phyloP scores from a whole-genome alignment of 2,797 vertebrate species.

The Sebastes hubbsi region DNA sequence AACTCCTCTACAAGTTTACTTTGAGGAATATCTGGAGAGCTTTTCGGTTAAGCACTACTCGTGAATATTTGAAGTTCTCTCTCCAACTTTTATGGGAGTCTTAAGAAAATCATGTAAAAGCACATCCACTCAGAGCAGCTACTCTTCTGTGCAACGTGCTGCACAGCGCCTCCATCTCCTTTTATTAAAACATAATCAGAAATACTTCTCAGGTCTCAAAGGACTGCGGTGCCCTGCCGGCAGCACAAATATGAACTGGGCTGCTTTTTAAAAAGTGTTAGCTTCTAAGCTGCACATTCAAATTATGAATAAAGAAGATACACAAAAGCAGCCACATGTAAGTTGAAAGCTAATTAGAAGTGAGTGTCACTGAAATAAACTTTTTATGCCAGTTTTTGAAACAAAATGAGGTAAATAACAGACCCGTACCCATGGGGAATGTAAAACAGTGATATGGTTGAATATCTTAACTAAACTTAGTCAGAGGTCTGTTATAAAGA shows the following conservation, averaged over 20 bases:
- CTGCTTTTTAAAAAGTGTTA: slow-evolving; percentile 17
- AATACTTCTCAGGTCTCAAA: slow-evolving; percentile 38
- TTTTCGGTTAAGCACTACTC: slow-evolving; percentile 9
- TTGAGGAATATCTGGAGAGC: slow-evolving; percentile 9
- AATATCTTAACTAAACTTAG: slow-evolving; percentile 20
- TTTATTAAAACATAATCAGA: slow-evolving; percentile 49
- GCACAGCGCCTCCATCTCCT: slow-evolving; percentile 22
- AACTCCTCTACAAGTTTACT: slow-evolving; percentile 15
- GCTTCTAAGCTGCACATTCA: slow-evolving; percentile 25
- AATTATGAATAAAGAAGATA: slow-evolving; percentile 28
- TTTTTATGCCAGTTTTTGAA: slow-evolving; percentile 17
- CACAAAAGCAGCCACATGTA: slow-evolving; percentile 14
- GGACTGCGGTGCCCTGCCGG: slow-evolving; percentile 29
- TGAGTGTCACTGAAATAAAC: slow-evolving; percentile 24
- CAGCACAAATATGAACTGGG: slow-evolving; percentile 32
- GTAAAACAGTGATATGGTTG: neutral
- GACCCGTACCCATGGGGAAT: neutral
- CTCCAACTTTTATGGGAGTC: slow-evolving; percentile 19
- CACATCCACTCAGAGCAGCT: slow-evolving; percentile 20
- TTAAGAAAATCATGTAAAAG: slow-evolving; percentile 47
- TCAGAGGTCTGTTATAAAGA: slow-evolving; percentile 2
- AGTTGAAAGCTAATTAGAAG: slow-evolving; percentile 45
- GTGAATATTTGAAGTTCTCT: slow-evolving; percentile 44
- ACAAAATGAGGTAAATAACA: slow-evolving; percentile 20
- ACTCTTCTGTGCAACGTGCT: slow-evolving; percentile 22